Conservation (phyloP, 2,113 vertebrate species). For the Bungarus multicinctus region DNA sequence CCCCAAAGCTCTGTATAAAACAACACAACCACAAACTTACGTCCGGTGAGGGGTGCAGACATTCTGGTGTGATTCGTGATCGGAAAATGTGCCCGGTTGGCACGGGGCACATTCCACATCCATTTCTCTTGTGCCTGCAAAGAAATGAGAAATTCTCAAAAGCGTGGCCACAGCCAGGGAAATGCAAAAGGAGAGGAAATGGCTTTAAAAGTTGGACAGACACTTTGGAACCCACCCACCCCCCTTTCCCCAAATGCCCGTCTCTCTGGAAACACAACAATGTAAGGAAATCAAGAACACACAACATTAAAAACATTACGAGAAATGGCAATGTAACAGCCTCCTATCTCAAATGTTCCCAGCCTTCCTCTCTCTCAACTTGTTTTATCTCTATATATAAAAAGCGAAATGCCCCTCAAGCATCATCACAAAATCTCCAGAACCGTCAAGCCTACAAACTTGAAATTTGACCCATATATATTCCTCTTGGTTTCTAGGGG, state of each 20-base stretch:
- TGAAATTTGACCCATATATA: too few relatives aligned
- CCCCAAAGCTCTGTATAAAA: background rate
- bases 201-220: too few relatives aligned
- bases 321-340: accelerated
- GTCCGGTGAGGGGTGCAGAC: slow-evolving; percentile 55
- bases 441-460: too few relatives aligned
- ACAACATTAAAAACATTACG: too few relatives aligned
- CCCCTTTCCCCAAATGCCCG: too few relatives aligned
- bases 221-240: accelerated
- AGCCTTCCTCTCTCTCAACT: background rate
- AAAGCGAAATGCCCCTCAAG: too few relatives aligned
- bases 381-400: too few relatives aligned
- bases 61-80: slow-evolving; percentile 51
- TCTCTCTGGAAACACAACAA: background rate
- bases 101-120: slow-evolving; percentile 59
- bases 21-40: slow-evolving; percentile 48
- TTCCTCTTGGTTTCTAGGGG: too few relatives aligned
- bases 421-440: too few relatives aligned
- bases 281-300: background rate
- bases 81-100: slow-evolving; percentile 61
- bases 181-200: background rate
- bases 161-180: background rate
- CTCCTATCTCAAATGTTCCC: background rate
- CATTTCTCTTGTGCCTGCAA: slow-evolving; percentile 44
- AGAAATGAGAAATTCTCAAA: background rate